Evolutionary conservation across 2,888 invertebrate genomes (phyloP).

Genomic region (Lycaena phlaeas): DNA sequence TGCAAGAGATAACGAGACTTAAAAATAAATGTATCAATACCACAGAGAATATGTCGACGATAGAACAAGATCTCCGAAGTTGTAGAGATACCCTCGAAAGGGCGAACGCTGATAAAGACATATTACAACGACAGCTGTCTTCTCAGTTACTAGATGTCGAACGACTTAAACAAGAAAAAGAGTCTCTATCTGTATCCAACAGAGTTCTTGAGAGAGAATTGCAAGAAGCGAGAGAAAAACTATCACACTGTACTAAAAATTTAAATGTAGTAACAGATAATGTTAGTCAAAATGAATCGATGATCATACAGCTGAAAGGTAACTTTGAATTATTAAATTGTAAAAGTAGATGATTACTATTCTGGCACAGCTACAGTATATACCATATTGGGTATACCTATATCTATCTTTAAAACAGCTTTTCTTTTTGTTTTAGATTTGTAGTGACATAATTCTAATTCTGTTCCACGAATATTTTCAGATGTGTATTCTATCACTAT

Average conservation of each 20-base stretch:
- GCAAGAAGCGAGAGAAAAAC: constrained; percentile 78
- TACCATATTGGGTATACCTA: too few species aligned
- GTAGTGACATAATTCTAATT: too few species aligned
- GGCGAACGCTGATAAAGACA: constrained; percentile 79
- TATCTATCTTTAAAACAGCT: too few species aligned
- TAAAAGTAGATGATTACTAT: too few species aligned
- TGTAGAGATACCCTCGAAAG: constrained; percentile 79
- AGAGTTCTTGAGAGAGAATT: constrained; percentile 82
- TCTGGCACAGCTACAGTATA: too few species aligned
- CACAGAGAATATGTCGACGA: constrained; percentile 72
- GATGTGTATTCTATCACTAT: too few species aligned
- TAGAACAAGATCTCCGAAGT: constrained; percentile 77
- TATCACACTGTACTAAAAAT: constrained; percentile 76
- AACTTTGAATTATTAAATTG: too few species aligned
- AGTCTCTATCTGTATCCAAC: constrained; percentile 80
- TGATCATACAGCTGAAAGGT: constrained; percentile 80
- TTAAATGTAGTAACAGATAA: constrained; percentile 78
- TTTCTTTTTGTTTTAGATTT: too few species aligned
- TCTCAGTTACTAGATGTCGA: constrained; percentile 81
- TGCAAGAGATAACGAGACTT: constrained; percentile 79
- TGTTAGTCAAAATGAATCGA: constrained; percentile 78
- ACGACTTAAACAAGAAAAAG: constrained; percentile 83
- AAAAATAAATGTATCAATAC: constrained; percentile 75
- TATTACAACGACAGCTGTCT: constrained; percentile 81
- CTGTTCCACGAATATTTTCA: too few species aligned